These are phyloP conservation scores for Pachyuromys duprasi DNA, from an alignment of 2,797 vertebrate species.

Conservation along the genomic window DNA sequence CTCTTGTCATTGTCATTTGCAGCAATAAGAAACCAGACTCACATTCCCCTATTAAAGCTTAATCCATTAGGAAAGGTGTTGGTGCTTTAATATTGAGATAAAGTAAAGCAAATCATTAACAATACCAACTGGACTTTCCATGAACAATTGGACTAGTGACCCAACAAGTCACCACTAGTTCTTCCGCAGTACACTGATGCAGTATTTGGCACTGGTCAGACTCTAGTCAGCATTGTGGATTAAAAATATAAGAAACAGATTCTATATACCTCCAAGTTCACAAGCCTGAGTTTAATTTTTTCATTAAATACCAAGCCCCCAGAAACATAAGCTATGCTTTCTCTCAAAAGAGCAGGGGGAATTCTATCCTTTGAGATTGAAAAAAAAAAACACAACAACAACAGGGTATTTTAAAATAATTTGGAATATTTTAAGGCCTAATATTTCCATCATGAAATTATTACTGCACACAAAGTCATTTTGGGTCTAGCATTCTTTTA, in stretches of 20 bases:
- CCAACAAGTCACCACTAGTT: background rate
- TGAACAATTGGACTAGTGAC: background rate
- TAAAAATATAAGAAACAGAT: slow-evolving; percentile 21
- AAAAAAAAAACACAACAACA: slow-evolving; percentile 66
- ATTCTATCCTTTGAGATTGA: background rate
- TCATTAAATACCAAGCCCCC: slow-evolving; percentile 26
- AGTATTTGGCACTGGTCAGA: background rate
- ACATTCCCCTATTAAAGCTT: background rate
- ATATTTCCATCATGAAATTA: slow-evolving; percentile 37
- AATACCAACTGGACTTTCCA: slow-evolving; percentile 4
- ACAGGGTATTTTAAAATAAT: slow-evolving; percentile 53
- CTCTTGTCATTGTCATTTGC: background rate
- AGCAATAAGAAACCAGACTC: background rate
- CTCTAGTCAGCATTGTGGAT: background rate
- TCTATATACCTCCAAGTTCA: background rate
- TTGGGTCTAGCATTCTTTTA: background rate
- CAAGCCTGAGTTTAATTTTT: background rate
- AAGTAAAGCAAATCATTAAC: slow-evolving; percentile 30
- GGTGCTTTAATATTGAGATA: background rate
- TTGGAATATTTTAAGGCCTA: slow-evolving; percentile 45
- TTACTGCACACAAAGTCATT: slow-evolving; percentile 27
- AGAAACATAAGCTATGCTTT: background rate
- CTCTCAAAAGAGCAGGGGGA: slow-evolving; percentile 9
- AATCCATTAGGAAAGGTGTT: background rate
- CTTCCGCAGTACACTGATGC: background rate